phyloP scores from a whole-genome alignment of 2,113 vertebrate genomes.

The Trematomus loennbergii region DNA sequence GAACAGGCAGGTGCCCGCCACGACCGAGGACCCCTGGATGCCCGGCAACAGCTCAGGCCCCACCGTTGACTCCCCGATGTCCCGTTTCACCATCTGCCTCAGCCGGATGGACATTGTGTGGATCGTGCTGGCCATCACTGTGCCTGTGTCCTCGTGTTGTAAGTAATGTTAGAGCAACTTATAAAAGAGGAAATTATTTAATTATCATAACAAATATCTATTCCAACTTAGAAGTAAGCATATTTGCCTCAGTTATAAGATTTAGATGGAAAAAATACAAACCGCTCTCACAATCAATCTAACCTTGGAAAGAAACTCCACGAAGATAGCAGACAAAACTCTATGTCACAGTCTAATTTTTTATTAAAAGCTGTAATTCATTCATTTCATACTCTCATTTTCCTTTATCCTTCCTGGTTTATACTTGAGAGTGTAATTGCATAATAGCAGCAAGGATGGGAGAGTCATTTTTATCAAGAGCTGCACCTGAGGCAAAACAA shows the following conservation, averaged over 20 bases:
- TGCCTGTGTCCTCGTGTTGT: constrained; percentile 97
- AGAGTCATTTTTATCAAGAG: neutral
- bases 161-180: constrained; percentile 74
- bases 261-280: neutral
- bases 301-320: neutral
- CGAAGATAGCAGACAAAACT: neutral
- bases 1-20: constrained; percentile 90
- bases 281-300: neutral
- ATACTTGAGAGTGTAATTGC: neutral
- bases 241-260: neutral
- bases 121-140: constrained; percentile 96
- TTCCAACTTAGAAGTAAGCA: neutral
- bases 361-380: neutral
- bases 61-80: constrained; percentile 83
- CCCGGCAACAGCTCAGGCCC: constrained; percentile 90
- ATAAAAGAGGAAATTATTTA: neutral
- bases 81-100: constrained; percentile 91
- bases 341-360: neutral
- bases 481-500: neutral
- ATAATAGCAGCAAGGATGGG: neutral
- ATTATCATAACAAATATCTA: neutral
- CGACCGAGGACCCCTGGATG: constrained; percentile 86
- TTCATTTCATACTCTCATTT: neutral
- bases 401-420: neutral
- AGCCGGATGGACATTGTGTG: constrained; percentile 96